Evolutionary conservation across 2,113 vertebrate genomes (phyloP).

Genomic region (Myotis brandtii): DNA sequence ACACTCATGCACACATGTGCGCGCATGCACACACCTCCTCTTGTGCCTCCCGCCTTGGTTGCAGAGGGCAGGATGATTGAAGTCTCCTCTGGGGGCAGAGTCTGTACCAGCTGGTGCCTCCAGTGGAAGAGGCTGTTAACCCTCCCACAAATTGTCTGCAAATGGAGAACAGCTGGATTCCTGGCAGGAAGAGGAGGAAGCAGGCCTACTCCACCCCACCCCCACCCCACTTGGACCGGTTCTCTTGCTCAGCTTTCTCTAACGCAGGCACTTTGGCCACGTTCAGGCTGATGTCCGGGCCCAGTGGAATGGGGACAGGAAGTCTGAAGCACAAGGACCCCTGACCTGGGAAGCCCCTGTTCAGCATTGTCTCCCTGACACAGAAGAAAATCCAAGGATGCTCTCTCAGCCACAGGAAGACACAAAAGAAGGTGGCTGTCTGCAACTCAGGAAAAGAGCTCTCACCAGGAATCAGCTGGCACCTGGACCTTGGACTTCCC

Average conservation of each 20-base stretch:
- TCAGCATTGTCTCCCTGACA: neutral
- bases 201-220: neutral
- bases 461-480: neutral
- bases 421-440: neutral
- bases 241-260: neutral
- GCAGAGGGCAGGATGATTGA: slow-evolving; percentile 51
- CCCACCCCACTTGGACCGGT: neutral
- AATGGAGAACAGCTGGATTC: slow-evolving; percentile 71
- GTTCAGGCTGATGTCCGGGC: neutral
- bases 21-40: neutral
- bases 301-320: neutral
- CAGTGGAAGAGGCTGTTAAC: slow-evolving; percentile 65
- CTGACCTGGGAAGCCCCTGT: neutral
- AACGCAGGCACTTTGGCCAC: neutral
- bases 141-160: slow-evolving; percentile 38
- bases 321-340: neutral
- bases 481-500: neutral
- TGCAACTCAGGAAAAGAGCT: neutral
- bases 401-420: neutral
- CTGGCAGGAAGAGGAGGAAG: slow-evolving; percentile 48
- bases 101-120: slow-evolving; percentile 71
- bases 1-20: no score
- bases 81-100: slow-evolving; percentile 41
- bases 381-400: neutral
- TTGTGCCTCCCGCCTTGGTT: neutral